A percentile compares a stretch with the other conserved stretches of the same genome.
Evolutionary conservation across 1,140 invertebrate genomes (phyloP).

Genomic region (Orussus abietinus): DNA sequence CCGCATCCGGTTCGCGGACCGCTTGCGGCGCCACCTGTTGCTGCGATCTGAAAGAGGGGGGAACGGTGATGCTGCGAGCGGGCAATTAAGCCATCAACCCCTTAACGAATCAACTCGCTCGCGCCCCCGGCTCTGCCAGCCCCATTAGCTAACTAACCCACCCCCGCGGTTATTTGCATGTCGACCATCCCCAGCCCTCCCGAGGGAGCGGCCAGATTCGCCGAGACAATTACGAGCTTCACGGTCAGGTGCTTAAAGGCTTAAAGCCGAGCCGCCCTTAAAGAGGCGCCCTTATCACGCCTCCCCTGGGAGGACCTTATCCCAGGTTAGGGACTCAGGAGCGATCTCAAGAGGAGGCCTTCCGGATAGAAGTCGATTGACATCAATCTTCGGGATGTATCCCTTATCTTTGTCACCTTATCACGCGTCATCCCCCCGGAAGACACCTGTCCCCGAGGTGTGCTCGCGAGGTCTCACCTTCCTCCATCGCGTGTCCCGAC

Average conservation of each 20-base stretch:
- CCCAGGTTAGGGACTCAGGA: no score
- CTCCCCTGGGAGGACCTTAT: no score
- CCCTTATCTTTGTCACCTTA: no score
- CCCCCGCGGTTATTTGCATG: conserved; percentile 54
- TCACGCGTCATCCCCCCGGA: no score
- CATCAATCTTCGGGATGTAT: no score
- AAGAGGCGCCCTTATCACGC: conserved; percentile 19
- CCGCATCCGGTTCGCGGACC: conserved; percentile 1
- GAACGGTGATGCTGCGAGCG: conserved; percentile 44
- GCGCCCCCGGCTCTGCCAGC: conserved; percentile 36
- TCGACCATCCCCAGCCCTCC: conserved; percentile 34
- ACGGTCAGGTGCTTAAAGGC: conserved; percentile 51
- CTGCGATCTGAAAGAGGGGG: conserved; percentile 16
- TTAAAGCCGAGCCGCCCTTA: conserved; percentile 46
- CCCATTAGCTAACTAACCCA: conserved; percentile 54
- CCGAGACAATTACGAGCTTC: conserved; percentile 49
- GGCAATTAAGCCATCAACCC: conserved; percentile 54
- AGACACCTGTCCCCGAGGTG: no score
- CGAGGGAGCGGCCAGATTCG: conserved; percentile 47
- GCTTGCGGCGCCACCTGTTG: background rate
- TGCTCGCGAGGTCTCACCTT: no score
- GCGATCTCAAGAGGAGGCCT: no score
- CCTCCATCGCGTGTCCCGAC: background rate
- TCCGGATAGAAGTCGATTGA: no score
- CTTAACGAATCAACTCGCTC: conserved; percentile 52